These are phyloP conservation scores for Meganola albula DNA, from an alignment of 2,888 invertebrate species.

Conservation along the genomic window DNA sequence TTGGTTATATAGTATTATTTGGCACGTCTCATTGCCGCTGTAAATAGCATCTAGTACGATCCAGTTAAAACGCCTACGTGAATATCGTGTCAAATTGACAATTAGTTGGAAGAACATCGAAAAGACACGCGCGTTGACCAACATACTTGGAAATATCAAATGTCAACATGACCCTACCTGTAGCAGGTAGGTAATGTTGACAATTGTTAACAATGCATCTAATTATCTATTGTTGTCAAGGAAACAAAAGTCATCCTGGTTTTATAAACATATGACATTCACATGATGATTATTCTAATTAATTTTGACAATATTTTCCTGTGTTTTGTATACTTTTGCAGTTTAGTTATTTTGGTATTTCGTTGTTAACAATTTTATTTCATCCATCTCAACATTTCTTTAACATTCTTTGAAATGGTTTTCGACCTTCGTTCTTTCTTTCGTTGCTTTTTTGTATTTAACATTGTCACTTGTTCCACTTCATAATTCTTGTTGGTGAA, in stretches of 20 bases:
- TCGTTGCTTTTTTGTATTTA: slow-evolving; percentile 23
- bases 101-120: slow-evolving; percentile 20
- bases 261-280: no score
- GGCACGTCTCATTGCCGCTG: slow-evolving; percentile 61
- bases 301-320: no score
- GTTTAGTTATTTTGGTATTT: no score
- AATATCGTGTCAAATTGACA: slow-evolving; percentile 22
- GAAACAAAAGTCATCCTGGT: no score
- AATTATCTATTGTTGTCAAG: no score
- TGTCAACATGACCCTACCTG: no score
- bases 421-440: slow-evolving; percentile 19
- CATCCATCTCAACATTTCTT: slow-evolving; percentile 18
- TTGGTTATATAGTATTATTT: slow-evolving; percentile 50
- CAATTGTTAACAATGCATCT: no score
- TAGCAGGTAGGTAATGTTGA: no score
- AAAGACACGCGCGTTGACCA: slow-evolving; percentile 1
- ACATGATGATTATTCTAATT: no score
- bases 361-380: no score
- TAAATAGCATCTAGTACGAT: slow-evolving; percentile 56
- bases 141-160: slow-evolving; percentile 16
- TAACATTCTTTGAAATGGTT: no score
- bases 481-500: slow-evolving; percentile 24
- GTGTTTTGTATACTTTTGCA: no score
- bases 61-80: slow-evolving; percentile 34
- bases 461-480: slow-evolving; percentile 20